phyloP scores from a whole-genome alignment of 2,797 vertebrate species.

The Glossophaga mutica region DNA sequence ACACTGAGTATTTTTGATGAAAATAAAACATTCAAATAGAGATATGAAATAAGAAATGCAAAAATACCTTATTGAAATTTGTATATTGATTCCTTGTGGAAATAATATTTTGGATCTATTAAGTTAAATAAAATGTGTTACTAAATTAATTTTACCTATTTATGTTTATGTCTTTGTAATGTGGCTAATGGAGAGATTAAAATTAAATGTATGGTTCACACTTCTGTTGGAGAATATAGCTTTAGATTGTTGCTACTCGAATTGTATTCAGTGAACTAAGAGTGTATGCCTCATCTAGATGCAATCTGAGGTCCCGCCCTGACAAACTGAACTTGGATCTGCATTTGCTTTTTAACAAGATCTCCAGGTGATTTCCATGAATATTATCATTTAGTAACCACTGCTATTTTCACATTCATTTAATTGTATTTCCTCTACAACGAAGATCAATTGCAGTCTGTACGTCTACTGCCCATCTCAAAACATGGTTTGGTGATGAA shows the following conservation, averaged over 20 bases:
- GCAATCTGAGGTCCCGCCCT: not conserved
- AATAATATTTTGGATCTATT: not conserved
- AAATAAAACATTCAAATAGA: not conserved
- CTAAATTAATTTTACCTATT: not conserved
- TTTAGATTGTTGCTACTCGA: not conserved
- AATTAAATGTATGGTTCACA: not conserved
- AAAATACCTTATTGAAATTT: not conserved
- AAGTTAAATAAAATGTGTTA: not conserved
- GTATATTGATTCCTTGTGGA: not conserved
- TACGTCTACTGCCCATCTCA: not conserved
- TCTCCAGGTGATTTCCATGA: constrained; percentile 18
- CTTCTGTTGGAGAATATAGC: not conserved
- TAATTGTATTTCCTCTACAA: not conserved
- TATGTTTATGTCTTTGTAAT: not conserved
- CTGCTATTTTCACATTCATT: not conserved
- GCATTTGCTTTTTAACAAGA: constrained; percentile 9
- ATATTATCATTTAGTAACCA: not conserved
- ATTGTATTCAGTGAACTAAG: not conserved
- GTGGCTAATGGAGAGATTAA: not conserved
- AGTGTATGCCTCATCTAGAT: not conserved
- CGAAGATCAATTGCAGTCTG: not conserved
- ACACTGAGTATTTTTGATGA: not conserved
- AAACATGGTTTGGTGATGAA: not conserved
- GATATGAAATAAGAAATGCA: not conserved
- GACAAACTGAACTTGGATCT: not conserved